Percentiles rank a stretch among this genome's conserved stretches.
phyloP scores from a whole-genome alignment of 2,888 invertebrate species.

The Amphipoea oculea region DNA sequence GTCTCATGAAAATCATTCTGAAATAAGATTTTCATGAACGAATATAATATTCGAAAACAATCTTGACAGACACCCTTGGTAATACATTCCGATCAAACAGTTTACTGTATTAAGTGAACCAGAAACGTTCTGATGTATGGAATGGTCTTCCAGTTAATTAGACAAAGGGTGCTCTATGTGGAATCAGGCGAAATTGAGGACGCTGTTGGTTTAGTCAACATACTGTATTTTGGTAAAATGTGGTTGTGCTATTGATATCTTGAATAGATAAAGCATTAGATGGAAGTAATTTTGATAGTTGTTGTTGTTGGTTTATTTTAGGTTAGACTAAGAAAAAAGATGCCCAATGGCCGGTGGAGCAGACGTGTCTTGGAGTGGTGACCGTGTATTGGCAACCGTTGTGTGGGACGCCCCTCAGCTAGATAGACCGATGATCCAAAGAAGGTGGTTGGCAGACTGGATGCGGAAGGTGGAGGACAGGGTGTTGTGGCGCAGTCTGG shows the following conservation, averaged over 20 bases:
- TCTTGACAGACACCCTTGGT: conserved; percentile 20
- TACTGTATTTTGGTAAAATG: neutral
- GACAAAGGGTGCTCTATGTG: conserved; percentile 51
- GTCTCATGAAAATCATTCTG: neutral
- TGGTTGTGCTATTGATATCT: neutral
- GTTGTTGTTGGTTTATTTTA: neutral
- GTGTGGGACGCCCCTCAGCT: neutral
- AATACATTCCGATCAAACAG: conserved; percentile 49
- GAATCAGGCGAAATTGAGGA: conserved; percentile 46
- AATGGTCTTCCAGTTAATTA: conserved; percentile 55
- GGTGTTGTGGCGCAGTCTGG: neutral
- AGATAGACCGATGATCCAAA: neutral
- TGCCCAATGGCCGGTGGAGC: neutral
- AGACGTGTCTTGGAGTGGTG: neutral
- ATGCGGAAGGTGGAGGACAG: no score
- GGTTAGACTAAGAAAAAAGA: neutral
- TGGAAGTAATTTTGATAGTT: neutral
- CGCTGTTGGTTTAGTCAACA: conserved; percentile 39
- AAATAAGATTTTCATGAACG: conserved; percentile 7
- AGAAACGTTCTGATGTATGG: conserved; percentile 49
- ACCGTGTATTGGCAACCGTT: neutral
- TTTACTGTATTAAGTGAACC: conserved; percentile 36
- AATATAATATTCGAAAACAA: conserved; percentile 6
- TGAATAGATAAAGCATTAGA: neutral
- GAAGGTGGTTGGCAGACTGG: neutral